Evolutionary conservation across 2,113 vertebrate species (phyloP).

Genomic region (Rhagologus leucostigma): DNA sequence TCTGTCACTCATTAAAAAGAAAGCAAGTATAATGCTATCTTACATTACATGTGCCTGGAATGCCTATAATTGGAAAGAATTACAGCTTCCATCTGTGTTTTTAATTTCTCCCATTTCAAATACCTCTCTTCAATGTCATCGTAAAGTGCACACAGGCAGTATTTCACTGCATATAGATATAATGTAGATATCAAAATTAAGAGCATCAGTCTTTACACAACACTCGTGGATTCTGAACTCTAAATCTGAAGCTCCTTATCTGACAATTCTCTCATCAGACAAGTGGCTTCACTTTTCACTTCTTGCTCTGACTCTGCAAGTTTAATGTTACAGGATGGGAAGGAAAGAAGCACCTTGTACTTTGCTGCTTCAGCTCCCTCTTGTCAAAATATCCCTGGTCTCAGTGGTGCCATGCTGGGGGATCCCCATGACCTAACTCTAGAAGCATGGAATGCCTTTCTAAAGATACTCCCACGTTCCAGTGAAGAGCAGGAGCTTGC

Average conservation of each 20-base stretch:
- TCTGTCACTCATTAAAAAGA: slow-evolving; percentile 55
- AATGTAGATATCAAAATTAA: slow-evolving; percentile 1
- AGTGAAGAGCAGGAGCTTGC: background rate
- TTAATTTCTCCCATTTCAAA: slow-evolving; percentile 58
- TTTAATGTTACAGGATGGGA: rapidly evolving
- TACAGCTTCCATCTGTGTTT: slow-evolving; percentile 65
- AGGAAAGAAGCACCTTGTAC: background rate
- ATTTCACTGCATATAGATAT: slow-evolving; percentile 25
- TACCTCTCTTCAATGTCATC: slow-evolving; percentile 38
- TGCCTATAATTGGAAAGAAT: slow-evolving; percentile 56
- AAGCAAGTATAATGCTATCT: slow-evolving; percentile 20
- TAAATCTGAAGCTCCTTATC: slow-evolving; percentile 17
- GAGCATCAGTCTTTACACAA: background rate
- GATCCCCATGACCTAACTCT: background rate
- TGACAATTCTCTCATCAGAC: background rate
- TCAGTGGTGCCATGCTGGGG: background rate
- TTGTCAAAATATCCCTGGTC: background rate
- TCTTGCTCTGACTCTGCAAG: background rate
- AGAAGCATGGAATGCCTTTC: background rate
- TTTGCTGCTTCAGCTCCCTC: background rate
- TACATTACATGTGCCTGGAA: slow-evolving; percentile 39
- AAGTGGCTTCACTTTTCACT: background rate
- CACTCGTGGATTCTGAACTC: background rate
- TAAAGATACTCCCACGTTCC: background rate
- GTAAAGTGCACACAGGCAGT: background rate